Evolutionary conservation across 2,113 vertebrate genomes (phyloP).

Genomic region (Meriones unguiculatus): DNA sequence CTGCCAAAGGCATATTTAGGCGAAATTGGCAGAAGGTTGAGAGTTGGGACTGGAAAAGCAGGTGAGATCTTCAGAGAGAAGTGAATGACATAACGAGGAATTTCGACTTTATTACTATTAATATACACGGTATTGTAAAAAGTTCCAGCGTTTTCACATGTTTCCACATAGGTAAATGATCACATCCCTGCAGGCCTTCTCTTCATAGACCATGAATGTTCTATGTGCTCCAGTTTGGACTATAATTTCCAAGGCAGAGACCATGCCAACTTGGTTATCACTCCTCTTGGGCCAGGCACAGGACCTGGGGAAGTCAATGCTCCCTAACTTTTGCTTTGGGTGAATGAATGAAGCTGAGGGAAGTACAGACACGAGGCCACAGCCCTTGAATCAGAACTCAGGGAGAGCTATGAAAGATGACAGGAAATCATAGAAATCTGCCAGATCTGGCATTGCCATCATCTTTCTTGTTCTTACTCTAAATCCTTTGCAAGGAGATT

Average conservation of each 20-base stretch:
- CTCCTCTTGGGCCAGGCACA: not conserved
- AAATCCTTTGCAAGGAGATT: not conserved
- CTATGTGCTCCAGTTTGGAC: too few relatives aligned
- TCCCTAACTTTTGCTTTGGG: not conserved
- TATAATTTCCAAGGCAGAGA: not conserved
- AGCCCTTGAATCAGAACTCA: conserved; percentile 25
- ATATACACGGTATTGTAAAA: not conserved
- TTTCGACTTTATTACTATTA: not conserved
- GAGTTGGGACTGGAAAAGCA: not conserved
- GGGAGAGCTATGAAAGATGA: conserved; percentile 20
- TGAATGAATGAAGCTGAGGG: not conserved
- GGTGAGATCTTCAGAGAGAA: not conserved
- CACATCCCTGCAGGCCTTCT: too few relatives aligned
- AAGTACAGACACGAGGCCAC: not conserved
- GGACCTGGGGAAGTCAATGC: not conserved
- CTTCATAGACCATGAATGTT: not conserved
- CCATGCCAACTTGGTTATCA: not conserved
- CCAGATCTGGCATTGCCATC: not conserved
- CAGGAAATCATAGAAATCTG: not conserved
- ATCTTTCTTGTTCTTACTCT: not conserved
- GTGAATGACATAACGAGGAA: not conserved
- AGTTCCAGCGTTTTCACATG: not conserved
- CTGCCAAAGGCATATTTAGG: not conserved
- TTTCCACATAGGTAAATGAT: not conserved
- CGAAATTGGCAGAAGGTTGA: not conserved